Base-by-base conservation (phyloP, 2,797 vertebrate species). In the Mastacembelus armatus region DNA sequence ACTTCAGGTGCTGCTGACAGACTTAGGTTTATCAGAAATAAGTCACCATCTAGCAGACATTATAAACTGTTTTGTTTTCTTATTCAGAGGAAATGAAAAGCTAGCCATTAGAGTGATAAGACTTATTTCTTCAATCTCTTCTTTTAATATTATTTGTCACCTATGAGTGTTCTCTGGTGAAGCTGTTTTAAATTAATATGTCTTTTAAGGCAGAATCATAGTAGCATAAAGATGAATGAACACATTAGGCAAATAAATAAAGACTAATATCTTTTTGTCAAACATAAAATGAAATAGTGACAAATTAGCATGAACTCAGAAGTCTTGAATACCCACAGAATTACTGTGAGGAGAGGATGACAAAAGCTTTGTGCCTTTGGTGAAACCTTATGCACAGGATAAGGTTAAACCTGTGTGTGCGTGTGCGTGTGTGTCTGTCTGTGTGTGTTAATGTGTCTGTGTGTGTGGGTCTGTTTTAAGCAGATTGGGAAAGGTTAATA, bases 401-500 rank as follows among this genome's bases (percentile, higher is more conserved):
- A 83, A 83, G 58, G 64, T 73, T 65, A 62, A 18, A 11, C 44
- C 30, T 51, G 19, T 35, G 40, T 42, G 21, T 27, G 33, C 16
- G n/a, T 22, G 2, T 54, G 21, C 59, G n/a, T 19, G 32, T 74
- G 38, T 55, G 32, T 22, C 52, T 27, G 45, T 44, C 48, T 29
- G 36, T 36, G 56, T 38, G 35, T 21, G 48, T 48, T 50, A 39
- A 10, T 16, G 29, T 70, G 70, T 59, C 1, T 33, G 32, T 42
- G 43, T 27, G 51, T 39, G 7, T 18, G n/a, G 60, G 68, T 55
- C 42, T 79, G 65, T 71, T 84, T 80, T 49, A 63, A 66, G 66
- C 55, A 81, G 74, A 80, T 73, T 83, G 71, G 22, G 27, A 54
- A 68, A 74, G 61, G 52, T 79, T 76, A 80, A 83, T 84, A 84